phyloP scores from a whole-genome alignment of 2,888 invertebrate genomes.

The Candidula unifasciata region DNA sequence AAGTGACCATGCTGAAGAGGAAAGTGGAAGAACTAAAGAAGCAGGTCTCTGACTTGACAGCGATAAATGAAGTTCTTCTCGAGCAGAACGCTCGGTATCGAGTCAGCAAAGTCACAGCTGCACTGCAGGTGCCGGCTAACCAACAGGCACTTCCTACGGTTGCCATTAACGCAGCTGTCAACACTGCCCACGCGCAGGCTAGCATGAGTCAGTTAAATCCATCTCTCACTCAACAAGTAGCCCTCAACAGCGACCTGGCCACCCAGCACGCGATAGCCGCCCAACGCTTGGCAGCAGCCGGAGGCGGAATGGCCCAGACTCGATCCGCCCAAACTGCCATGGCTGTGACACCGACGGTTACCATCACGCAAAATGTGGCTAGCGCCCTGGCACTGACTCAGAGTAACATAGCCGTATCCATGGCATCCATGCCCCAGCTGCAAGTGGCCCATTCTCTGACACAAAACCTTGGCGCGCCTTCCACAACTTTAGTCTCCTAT shows the following conservation, averaged over 20 bases:
- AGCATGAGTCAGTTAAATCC: constrained; percentile 62
- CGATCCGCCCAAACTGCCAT: constrained; percentile 42
- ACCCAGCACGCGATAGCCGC: constrained; percentile 70
- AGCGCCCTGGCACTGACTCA: constrained; percentile 68
- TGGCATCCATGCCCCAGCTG: constrained; percentile 58
- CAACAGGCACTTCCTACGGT: constrained; percentile 78
- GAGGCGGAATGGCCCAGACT: constrained; percentile 35
- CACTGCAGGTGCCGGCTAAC: constrained; percentile 66
- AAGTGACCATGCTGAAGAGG: constrained; percentile 83
- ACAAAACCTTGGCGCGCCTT: constrained; percentile 64
- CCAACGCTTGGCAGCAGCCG: constrained; percentile 64
- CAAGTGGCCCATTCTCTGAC: constrained; percentile 63
- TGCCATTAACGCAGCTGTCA: constrained; percentile 74
- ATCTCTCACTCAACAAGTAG: constrained; percentile 76
- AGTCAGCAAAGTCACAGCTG: constrained; percentile 69
- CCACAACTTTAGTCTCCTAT: constrained; percentile 70
- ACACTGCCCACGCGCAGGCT: constrained; percentile 59
- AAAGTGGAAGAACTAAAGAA: constrained; percentile 85
- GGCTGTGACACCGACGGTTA: constrained; percentile 60
- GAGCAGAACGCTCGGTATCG: constrained; percentile 87
- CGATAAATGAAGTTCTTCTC: constrained; percentile 87
- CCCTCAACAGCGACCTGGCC: constrained; percentile 73
- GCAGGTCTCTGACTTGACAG: constrained; percentile 85
- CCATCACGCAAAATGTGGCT: constrained; percentile 64
- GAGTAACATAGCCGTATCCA: constrained; percentile 61